Evolutionary conservation across 2,888 invertebrate species (phyloP), one percentile per base, ranked within the genome.

Genomic region (Eulithis prunata): DNA sequence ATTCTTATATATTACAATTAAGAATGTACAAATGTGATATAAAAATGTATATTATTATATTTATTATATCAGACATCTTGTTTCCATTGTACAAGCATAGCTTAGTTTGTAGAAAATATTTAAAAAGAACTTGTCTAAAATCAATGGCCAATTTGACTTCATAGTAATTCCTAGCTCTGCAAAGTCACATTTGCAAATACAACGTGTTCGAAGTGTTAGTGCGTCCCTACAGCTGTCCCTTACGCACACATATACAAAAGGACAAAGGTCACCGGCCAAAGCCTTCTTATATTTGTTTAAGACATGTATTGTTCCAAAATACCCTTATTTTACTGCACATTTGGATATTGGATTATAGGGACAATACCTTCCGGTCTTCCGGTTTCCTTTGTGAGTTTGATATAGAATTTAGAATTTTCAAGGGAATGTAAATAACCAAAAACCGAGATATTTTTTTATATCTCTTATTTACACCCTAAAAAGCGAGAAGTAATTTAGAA

Each of bases 251-350:
- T 1, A n/a, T 62, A 67, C 64, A 75, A 75, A 87, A 87, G 89
- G 90, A 89, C 90, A 92, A 88, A 92, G 93, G 92, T 91, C 92
- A 89, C 91, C 88, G 89, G 86, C 90, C 86, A 86, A 83, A 83
- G 83, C 83, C 85, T 91, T 92, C 92, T 91, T 93, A 92, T 91
- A 92, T 93, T 93, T 93, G 92, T 91, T 91, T 91, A 91, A 93
- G 92, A 87, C 88, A 80, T 88, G 86, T 90, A 89, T 89, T 87
- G 89, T 87, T 73, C 80, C 83, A 60, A 56, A 76, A 78, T 83
- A 87, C 87, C 86, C 89, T 84, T 86, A 77, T 79, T 78, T 81
- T 78, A 78, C 76, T 79, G 79, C 79, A 80, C 76, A 79, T 80
- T 80, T 82, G 76, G 78, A 78, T 78, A 78, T 81, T 73, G 80